These are phyloP conservation scores for Sus cebifrons DNA, from an alignment of 2,797 vertebrate genomes.

Conservation along the genomic window DNA sequence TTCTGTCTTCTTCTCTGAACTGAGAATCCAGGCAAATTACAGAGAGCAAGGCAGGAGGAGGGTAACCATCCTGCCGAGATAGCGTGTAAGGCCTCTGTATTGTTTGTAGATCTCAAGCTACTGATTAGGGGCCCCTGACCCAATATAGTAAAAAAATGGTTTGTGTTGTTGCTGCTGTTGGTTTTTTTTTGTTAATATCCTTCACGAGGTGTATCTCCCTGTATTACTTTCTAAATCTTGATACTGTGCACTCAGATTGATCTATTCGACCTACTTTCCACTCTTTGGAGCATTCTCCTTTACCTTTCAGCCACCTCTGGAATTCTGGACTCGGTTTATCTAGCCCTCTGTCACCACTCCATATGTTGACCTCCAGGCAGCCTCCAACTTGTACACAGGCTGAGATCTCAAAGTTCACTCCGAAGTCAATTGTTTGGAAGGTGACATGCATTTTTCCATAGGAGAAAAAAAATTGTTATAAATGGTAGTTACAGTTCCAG, in stretches of 20 bases:
- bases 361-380: slow-evolving; percentile 39
- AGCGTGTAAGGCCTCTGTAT: slow-evolving; percentile 2
- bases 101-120: slow-evolving; percentile 57
- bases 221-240: slow-evolving; percentile 74
- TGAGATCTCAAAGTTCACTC: slow-evolving; percentile 77
- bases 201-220: background rate
- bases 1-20: slow-evolving; percentile 48
- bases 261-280: slow-evolving; percentile 34
- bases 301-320: slow-evolving; percentile 30
- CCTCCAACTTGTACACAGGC: slow-evolving; percentile 26
- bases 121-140: slow-evolving; percentile 34
- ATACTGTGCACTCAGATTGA: slow-evolving; percentile 44
- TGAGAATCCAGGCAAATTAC: background rate
- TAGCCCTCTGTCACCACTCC: slow-evolving; percentile 58
- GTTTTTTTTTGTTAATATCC: slow-evolving; percentile 13
- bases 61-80: background rate
- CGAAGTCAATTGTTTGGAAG: slow-evolving; percentile 74
- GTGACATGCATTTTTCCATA: slow-evolving; percentile 70
- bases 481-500: slow-evolving; percentile 70
- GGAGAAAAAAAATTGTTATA: slow-evolving; percentile 54
- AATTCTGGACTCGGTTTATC: slow-evolving; percentile 64
- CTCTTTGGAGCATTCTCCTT: slow-evolving; percentile 57
- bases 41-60: background rate
- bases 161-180: slow-evolving; percentile 1
- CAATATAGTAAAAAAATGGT: slow-evolving; percentile 52